phyloP scores from a whole-genome alignment of 2,113 vertebrate genomes.

The Osmerus mordax region DNA sequence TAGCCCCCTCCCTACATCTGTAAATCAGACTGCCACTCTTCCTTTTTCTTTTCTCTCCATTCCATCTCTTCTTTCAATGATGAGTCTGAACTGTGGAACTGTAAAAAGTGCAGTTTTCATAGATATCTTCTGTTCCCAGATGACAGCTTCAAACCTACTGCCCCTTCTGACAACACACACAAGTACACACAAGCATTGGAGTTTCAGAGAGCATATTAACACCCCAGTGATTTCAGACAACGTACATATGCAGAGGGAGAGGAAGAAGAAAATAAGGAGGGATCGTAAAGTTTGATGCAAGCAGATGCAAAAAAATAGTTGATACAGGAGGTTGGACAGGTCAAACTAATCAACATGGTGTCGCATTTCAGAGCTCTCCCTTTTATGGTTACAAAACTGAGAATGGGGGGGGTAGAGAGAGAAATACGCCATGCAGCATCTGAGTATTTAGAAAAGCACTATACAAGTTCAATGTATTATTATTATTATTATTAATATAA shows the following conservation, averaged over 20 bases:
- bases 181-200: slow-evolving; percentile 15
- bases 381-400: neutral
- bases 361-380: slow-evolving; percentile 11
- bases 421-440: no score
- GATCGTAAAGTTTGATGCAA: slow-evolving; percentile 41
- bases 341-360: slow-evolving; percentile 50
- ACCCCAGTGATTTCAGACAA: slow-evolving; percentile 38
- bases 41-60: neutral
- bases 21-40: no score
- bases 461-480: no score
- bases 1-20: no score
- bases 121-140: slow-evolving; percentile 20
- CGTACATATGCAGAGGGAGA: slow-evolving; percentile 39
- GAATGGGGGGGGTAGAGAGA: no score
- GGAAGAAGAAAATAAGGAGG: slow-evolving; percentile 31
- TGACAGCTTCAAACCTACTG: slow-evolving; percentile 3
- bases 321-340: slow-evolving; percentile 39
- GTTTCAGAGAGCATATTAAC: slow-evolving; percentile 44
- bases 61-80: slow-evolving; percentile 4
- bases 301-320: no score
- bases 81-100: slow-evolving; percentile 2
- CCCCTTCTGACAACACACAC: slow-evolving; percentile 3
- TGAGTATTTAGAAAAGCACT: no score
- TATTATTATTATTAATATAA: no score
- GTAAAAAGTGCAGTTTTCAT: slow-evolving; percentile 5